Evolutionary conservation across 2,888 invertebrate species (phyloP).

Genomic region (Tenodera sinensis): DNA sequence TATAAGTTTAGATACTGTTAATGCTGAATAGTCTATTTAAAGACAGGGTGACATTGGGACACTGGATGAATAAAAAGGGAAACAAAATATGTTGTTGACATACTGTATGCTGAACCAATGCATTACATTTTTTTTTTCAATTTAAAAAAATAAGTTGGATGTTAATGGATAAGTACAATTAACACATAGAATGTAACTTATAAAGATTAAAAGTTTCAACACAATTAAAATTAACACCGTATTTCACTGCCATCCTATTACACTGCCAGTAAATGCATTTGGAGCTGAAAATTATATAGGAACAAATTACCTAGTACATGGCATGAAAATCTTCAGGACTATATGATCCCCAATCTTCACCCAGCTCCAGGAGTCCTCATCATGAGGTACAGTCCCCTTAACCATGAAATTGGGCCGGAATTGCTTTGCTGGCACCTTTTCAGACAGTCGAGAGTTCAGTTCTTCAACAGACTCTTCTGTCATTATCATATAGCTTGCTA

Average conservation of each 20-base stretch:
- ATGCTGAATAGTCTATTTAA: no score
- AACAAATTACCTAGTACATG: slow-evolving; percentile 40
- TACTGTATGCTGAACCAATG: no score
- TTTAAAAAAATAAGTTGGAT: no score
- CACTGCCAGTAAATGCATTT: background rate
- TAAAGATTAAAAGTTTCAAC: no score
- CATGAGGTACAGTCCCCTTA: slow-evolving; percentile 34
- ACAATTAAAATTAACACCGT: background rate
- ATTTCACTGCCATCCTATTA: background rate
- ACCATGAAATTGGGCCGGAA: slow-evolving; percentile 44
- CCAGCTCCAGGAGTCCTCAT: slow-evolving; percentile 41
- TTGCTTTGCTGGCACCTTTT: slow-evolving; percentile 38
- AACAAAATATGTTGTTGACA: no score
- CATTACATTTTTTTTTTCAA: no score
- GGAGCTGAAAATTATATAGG: background rate
- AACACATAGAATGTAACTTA: no score
- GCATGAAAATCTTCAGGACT: slow-evolving; percentile 39
- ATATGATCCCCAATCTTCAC: slow-evolving; percentile 38
- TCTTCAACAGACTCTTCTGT: slow-evolving; percentile 39
- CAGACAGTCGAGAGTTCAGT: slow-evolving; percentile 38
- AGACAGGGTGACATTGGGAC: no score
- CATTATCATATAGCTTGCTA: slow-evolving; percentile 41
- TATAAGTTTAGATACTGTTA: no score
- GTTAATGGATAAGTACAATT: no score
- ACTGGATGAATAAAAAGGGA: no score